Evolutionary conservation across 2,888 invertebrate genomes (phyloP).

Genomic region (Clitarchus hookeri): DNA sequence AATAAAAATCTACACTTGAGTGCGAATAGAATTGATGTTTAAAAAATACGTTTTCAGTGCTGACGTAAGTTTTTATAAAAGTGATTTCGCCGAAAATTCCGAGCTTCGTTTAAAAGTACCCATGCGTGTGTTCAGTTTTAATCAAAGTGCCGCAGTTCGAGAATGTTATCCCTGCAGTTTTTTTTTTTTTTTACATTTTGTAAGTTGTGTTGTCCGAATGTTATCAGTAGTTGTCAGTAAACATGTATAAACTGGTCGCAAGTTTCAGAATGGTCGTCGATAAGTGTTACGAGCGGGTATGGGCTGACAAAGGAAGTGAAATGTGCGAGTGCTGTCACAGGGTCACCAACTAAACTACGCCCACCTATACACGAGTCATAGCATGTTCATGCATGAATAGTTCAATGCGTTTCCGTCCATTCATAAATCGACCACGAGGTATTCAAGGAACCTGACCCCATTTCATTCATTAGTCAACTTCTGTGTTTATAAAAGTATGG

Average conservation of each 20-base stretch:
- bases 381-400: not conserved
- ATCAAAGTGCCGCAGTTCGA: not conserved
- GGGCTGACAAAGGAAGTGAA: not conserved
- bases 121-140: not conserved
- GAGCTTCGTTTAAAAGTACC: not conserved
- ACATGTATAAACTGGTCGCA: no score
- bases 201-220: not conserved
- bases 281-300: not conserved
- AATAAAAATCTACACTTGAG: not conserved
- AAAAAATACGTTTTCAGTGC: not conserved
- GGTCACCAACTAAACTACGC: not conserved
- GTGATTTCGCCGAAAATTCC: not conserved
- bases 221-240: not conserved
- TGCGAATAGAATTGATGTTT: no score
- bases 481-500: not conserved
- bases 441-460: not conserved
- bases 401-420: not conserved
- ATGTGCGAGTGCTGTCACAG: not conserved
- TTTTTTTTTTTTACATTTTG: not conserved
- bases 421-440: conserved; percentile 1
- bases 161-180: not conserved
- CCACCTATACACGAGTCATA: not conserved
- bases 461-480: not conserved
- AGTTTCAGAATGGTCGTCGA: not conserved
- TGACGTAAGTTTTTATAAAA: not conserved